phyloP scores from a whole-genome alignment of 2,113 vertebrate species.

The Calyptomena viridis region DNA sequence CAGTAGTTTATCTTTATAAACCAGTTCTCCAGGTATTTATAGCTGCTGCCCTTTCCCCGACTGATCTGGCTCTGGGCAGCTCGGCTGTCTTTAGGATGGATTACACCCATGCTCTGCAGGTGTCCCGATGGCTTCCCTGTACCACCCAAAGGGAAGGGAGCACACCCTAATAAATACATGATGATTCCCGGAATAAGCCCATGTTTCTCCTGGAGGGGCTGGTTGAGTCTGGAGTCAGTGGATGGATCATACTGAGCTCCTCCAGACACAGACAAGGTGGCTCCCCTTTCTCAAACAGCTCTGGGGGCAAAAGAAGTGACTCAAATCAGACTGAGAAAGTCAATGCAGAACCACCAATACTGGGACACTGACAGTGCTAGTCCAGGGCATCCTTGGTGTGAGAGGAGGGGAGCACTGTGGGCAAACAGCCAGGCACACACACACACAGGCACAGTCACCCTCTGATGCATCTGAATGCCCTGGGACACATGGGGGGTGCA shows the following conservation, averaged over 20 bases:
- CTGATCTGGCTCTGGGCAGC: rapidly evolving
- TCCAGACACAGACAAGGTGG: background rate
- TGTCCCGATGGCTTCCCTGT: background rate
- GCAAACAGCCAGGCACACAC: background rate
- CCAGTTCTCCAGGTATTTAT: background rate
- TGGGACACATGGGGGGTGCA: rapidly evolving
- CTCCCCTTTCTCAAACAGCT: background rate
- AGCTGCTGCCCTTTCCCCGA: background rate
- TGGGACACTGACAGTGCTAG: background rate
- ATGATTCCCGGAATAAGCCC: background rate
- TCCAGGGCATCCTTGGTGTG: rapidly evolving
- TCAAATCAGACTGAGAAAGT: background rate
- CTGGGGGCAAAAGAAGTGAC: background rate
- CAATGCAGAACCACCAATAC: rapidly evolving
- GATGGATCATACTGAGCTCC: background rate
- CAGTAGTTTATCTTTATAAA: background rate
- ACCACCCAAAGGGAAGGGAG: background rate
- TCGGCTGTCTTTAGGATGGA: background rate
- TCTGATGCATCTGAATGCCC: background rate
- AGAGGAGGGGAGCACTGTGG: rapidly evolving
- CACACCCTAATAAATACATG: background rate
- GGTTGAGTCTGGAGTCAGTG: background rate
- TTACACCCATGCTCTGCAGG: background rate
- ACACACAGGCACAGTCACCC: background rate
- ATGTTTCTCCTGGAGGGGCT: background rate